phyloP scores from a whole-genome alignment of 1,140 invertebrate genomes.

The Zaprionus africanus region DNA sequence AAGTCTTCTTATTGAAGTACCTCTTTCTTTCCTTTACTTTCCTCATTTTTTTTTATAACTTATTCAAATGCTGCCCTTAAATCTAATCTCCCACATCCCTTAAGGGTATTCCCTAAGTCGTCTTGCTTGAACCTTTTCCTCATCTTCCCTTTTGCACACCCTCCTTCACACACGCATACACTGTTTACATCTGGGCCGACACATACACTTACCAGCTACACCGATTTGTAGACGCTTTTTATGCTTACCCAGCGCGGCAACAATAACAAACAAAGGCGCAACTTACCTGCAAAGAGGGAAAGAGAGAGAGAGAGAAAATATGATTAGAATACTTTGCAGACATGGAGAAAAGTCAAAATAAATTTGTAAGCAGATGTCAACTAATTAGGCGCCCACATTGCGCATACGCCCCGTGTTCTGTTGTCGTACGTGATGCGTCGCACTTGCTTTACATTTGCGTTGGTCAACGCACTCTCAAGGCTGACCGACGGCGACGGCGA shows the following conservation, averaged over 20 bases:
- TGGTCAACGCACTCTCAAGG: conserved; percentile 80
- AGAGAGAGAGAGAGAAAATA: conserved; percentile 6
- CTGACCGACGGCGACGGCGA: conserved; percentile 35
- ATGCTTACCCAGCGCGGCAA: conserved; percentile 24
- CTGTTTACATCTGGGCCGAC: conserved; percentile 30
- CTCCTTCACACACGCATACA: not conserved
- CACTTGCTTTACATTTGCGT: conserved; percentile 1
- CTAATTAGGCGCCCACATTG: conserved; percentile 68
- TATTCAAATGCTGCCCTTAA: not conserved
- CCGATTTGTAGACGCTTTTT: conserved; percentile 27
- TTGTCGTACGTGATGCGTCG: conserved; percentile 12
- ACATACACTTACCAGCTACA: conserved; percentile 30
- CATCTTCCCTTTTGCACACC: not conserved
- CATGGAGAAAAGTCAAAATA: not conserved
- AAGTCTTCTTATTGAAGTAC: too few relatives aligned
- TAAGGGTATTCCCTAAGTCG: conserved; percentile 11
- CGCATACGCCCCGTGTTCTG: conserved; percentile 58
- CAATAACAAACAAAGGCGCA: conserved; percentile 4
- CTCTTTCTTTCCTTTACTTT: not conserved
- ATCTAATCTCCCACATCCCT: not conserved
- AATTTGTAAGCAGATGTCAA: conserved; percentile 36
- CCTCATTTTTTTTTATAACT: not conserved
- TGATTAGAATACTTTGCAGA: conserved; percentile 15
- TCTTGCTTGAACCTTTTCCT: not conserved
- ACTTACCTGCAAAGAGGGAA: conserved; percentile 45